Evolutionary conservation across 2,888 invertebrate species (phyloP).

Genomic region (Lithophane semibrunnea): DNA sequence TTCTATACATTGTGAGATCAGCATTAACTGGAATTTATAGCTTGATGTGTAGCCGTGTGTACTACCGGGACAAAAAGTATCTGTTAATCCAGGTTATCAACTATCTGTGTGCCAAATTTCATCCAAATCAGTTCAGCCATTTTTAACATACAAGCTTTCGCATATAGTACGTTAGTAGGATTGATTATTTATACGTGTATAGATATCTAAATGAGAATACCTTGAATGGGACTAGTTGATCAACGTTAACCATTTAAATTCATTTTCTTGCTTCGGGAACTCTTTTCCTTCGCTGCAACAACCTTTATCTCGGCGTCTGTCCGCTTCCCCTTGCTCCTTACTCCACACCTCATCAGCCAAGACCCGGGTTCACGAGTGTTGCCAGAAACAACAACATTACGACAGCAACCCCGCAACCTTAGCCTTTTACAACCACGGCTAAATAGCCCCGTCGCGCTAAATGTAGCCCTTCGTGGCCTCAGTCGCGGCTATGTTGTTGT

Average conservation of each 20-base stretch:
- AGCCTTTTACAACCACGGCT: slow-evolving; percentile 68
- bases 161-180: no score
- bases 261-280: no score
- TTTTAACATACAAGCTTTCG: no score
- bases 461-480: slow-evolving; percentile 43
- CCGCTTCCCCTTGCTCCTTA: slow-evolving; percentile 46
- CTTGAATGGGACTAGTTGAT: not conserved
- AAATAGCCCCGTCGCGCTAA: slow-evolving; percentile 73
- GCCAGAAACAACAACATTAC: slow-evolving; percentile 81
- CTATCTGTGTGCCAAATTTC: no score
- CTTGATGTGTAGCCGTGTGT: no score
- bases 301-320: not conserved
- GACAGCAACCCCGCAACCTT: slow-evolving; percentile 63
- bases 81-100: no score
- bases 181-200: not conserved
- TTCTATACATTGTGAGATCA: no score
- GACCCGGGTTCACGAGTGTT: slow-evolving; percentile 77
- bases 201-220: not conserved
- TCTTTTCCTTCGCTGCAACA: fast-evolving
- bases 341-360: slow-evolving; percentile 64
- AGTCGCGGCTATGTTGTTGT: slow-evolving; percentile 64
- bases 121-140: no score
- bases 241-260: not conserved
- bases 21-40: no score
- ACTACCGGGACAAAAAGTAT: no score